Percentiles rank a stretch among this genome's conserved stretches.
Evolutionary conservation across 2,797 vertebrate genomes (phyloP).

Genomic region (Aythya fuligula): DNA sequence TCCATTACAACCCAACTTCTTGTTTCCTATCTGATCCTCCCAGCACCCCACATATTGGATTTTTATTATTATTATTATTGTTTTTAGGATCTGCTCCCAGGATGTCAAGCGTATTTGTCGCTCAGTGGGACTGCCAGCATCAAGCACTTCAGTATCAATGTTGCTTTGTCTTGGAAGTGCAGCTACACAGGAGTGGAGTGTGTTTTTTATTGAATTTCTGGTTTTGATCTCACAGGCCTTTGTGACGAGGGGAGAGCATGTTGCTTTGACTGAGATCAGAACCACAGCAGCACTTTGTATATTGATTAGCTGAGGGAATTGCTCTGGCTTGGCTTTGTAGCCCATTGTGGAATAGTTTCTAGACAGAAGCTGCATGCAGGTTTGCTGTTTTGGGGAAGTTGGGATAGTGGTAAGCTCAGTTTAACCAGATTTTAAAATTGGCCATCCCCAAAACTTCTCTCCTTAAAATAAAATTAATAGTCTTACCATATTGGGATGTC

Average conservation of each 20-base stretch:
- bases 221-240: slow-evolving; percentile 36
- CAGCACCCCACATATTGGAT: fast-evolving
- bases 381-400: background rate
- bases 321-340: background rate
- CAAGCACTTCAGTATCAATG: background rate
- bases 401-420: background rate
- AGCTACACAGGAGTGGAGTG: background rate
- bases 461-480: background rate
- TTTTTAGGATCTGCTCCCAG: background rate
- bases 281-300: slow-evolving; percentile 7
- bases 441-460: background rate
- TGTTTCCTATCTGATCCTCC: background rate
- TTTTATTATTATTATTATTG: background rate
- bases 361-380: fast-evolving
- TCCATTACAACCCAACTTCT: background rate
- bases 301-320: slow-evolving; percentile 47
- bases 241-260: background rate
- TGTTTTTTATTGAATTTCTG: background rate
- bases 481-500: background rate
- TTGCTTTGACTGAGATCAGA: slow-evolving; percentile 61
- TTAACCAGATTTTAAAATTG: background rate
- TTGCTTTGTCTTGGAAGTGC: background rate
- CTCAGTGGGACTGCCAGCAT: background rate
- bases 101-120: background rate
- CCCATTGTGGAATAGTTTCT: background rate